Conservation (phyloP, 2,113 vertebrate species). For the Rattus norvegicus region GRCr8 NC_086032.1:69397501-69398000, state of each 20-base stretch:
- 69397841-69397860: constrained; percentile 49
- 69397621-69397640: background rate
- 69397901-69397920: constrained; percentile 4
- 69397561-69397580: background rate
- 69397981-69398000: background rate
- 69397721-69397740: constrained; percentile 14
- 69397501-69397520: constrained; percentile 16
- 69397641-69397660: background rate
- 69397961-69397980: constrained; percentile 45
- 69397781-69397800: constrained; percentile 55
- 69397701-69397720: constrained; percentile 18
- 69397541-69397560: background rate
- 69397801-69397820: constrained; percentile 27
- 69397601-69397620: background rate
- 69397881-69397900: constrained; percentile 21
- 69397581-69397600: constrained; percentile 56
- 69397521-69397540: constrained; percentile 51
- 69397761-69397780: constrained; percentile 28
- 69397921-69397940: constrained; percentile 34
- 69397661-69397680: background rate
- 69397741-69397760: constrained; percentile 20
- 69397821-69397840: constrained; percentile 11
- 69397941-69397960: background rate
- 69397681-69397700: constrained; percentile 49
- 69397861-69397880: constrained; percentile 13